Percentiles rank a stretch among this genome's conserved stretches.
Conservation (phyloP, 1,140 invertebrate species). For the Physella acuta region DNA sequence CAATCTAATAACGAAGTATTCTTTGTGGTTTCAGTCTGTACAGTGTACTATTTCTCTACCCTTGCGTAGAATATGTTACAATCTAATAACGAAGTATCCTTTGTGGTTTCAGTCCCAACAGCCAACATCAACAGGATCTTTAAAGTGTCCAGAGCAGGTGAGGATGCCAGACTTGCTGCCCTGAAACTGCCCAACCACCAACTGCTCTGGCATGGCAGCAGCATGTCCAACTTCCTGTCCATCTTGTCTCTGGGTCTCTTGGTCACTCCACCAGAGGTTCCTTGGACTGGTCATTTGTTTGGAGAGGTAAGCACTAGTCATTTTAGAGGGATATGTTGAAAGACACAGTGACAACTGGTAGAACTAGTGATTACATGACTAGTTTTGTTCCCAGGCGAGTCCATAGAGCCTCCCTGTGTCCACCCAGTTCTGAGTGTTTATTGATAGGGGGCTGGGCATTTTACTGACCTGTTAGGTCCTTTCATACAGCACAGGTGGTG, state of each 20-base stretch:
- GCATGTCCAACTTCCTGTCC: slow-evolving; percentile 56
- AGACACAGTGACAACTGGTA: not conserved
- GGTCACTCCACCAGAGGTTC: slow-evolving; percentile 55
- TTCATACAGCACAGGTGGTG: too few relatives aligned
- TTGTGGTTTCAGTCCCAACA: slow-evolving; percentile 33
- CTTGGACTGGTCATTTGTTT: slow-evolving; percentile 55
- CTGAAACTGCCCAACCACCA: slow-evolving; percentile 47
- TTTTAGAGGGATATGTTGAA: not conserved
- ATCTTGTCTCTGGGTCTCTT: slow-evolving; percentile 58
- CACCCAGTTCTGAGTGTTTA: too few relatives aligned
- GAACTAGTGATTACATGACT: not conserved
- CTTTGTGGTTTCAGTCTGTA: too few relatives aligned
- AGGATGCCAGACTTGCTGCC: slow-evolving; percentile 40
- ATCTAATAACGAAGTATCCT: too few relatives aligned
- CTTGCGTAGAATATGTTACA: too few relatives aligned
- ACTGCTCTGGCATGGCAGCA: slow-evolving; percentile 62
- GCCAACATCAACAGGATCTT: slow-evolving; percentile 57
- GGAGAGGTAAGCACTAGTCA: slow-evolving; percentile 56
- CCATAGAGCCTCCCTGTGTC: too few relatives aligned
- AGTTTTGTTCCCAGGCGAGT: too few relatives aligned
- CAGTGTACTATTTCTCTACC: too few relatives aligned
- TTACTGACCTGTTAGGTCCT: too few relatives aligned
- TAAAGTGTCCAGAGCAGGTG: slow-evolving; percentile 46
- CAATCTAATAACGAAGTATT: too few relatives aligned
- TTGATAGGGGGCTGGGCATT: too few relatives aligned